phyloP scores from a whole-genome alignment of 2,113 vertebrate species.

The Balaenoptera acutorostrata region DNA sequence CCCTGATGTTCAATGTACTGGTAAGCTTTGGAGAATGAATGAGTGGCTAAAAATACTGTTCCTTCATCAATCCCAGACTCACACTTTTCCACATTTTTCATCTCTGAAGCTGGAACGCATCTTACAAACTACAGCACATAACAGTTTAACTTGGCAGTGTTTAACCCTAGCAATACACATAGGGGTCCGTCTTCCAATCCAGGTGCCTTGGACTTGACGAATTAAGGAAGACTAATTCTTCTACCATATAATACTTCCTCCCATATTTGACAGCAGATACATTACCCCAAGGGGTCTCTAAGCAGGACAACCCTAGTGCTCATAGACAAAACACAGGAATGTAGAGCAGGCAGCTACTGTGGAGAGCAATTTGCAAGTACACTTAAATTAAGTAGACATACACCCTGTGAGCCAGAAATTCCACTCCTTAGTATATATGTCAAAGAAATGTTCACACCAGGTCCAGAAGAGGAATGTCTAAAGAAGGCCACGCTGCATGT shows the following conservation, averaged over 20 bases:
- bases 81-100: neutral
- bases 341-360: neutral
- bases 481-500: neutral
- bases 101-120: neutral
- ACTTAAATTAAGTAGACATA: neutral
- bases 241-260: neutral
- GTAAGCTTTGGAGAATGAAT: neutral
- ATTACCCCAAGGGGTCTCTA: neutral
- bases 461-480: neutral
- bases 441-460: neutral
- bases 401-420: neutral
- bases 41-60: neutral
- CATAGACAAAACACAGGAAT: neutral
- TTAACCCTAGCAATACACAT: neutral
- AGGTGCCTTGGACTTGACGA: neutral
- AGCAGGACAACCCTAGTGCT: neutral
- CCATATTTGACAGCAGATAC: neutral
- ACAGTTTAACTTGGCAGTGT: neutral
- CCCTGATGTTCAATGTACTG: neutral
- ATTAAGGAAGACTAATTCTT: neutral
- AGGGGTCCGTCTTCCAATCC: neutral
- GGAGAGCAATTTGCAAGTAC: neutral
- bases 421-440: neutral
- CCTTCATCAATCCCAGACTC: neutral
- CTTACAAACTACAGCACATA: neutral